Base-by-base conservation (phyloP, 2,888 invertebrate species). In the Diabrotica balteata region DNA sequence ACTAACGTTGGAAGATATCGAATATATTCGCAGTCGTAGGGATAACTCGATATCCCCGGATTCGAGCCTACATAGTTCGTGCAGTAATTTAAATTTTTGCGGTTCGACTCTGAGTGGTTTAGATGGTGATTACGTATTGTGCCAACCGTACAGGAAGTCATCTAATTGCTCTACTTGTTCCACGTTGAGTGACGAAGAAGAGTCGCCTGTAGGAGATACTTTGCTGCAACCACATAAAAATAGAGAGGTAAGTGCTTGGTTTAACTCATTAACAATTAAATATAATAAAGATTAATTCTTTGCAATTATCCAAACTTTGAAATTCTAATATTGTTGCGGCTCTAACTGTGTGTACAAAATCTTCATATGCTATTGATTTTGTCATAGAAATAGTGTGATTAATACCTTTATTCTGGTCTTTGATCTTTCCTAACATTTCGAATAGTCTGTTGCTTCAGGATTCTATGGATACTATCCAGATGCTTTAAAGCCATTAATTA, bases 81-180 rank as follows among this genome's bases (percentile, higher is more conserved):
- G 88, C 81, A 88, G 88, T 73, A 88, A 88, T 77, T 79, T 88
- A 46, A 87, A 88, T 77, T 87, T 87, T 76, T 87, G 87, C 72
- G 87, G 87, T 47, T 87, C 87, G 47, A 86, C 86, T 60, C 86
- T 88, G 17, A 87, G 87, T 72, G 86, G 85, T 17, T 79, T 88
- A 68, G 88, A 88, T 68, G 83, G 85, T 58, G 88, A 88, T 62
- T 86, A 84, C 72, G 81, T 81, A 51, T 75, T 84, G 64, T 84
- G 88, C 72, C 88, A 89, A 10, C 88, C 91, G 0, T 89, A 89
- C 51, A 84, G 91, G 63, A 90, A 91, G 79, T 85, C 86, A 65
- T 93, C 93, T 2, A 90, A 91, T 69, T 93, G 93, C 79, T 92
- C 92, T 7, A 91, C 90, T 4, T 91, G 90, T 78, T 92, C 91